Evolutionary conservation across 1,140 invertebrate genomes (phyloP), one percentile per base, ranked within the genome.

Genomic region (Atta colombica): DNA sequence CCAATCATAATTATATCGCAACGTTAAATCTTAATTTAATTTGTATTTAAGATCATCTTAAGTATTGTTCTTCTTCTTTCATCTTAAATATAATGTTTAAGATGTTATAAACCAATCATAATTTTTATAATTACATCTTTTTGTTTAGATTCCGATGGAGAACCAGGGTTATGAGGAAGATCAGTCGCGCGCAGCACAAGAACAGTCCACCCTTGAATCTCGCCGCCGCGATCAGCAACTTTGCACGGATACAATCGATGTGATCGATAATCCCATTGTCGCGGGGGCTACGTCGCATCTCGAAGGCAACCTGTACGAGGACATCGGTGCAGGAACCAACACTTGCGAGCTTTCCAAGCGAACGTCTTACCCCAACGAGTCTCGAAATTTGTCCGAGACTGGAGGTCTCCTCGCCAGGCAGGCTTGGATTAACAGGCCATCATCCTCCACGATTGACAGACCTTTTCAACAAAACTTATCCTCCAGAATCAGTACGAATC

Each of bases 151-250:
- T 25, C 87, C 94, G 94, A 95, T 95, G 94, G 94, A 95, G 89
- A 95, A 95, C 88, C 93, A 93, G 86, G 94, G 91, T 63, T 95
- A 93, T 88, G 94, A 95, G 74, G 93, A 93, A 69, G 94, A 95
- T 58, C 86, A 89, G 0, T 90, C 49, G 88, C 88, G 49, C 68
- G 86, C 16, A 87, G 63, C 39, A 87, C 8, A 61, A 66, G 10
- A 10, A 21, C 51, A n/a, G 31, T 72, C 69, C 25, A 12, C 12
- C 12, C 8, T 35, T 60, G 28, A 63, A 21, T 28, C 7, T 60
- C n/a, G 5, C 35, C 21, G 10, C 5, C 28, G 35, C 28, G 71
- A 88, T 65, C 58, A 45, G 16, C 53, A 31, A 2, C 35, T 39
- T 39, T 53, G 55, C 18, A 39, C 8, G 58, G 49, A 69, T 2